Evolutionary conservation across 1,140 invertebrate genomes (phyloP), one percentile per base, ranked within the genome.

Genomic region (Saccostrea echinata): DNA sequence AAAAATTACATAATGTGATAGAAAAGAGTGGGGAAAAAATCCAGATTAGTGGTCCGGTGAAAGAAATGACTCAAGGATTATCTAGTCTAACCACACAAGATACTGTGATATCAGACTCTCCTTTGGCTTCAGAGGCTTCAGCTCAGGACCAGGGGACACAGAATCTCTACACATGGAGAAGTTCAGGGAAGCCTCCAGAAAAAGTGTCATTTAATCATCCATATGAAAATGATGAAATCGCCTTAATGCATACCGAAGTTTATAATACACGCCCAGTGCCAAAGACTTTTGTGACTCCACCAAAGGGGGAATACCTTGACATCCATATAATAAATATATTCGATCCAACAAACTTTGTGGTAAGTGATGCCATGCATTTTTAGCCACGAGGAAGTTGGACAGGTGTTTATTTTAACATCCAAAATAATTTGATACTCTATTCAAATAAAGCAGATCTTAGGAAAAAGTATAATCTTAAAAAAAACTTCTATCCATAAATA

Each of bases 331-430:
- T 83, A 33, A 86, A 64, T 24, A 76, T 91, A 16, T 86, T 86
- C 84, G 90, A 91, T 64, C 91, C 91, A 1, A 86, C 87, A n/a
- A 91, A 91, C 82, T 91, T 91, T 90, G 88, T 90, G 82, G 91
- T 91, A 85, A 89, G 91, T 90, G 12, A 27, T 6, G 21, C 3
- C 0, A 24, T 43, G 0, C 9, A 43, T 1, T 43, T 43, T 43
- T 43, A 43, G 35, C 35, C 35, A 43, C 1, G 1, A 43, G 6
- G 35, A 43, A 43, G 43, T 43, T 4, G 43, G 0, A 2, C 4
- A 4, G 6, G 6, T 43, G 43, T 43, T 3, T n/a, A n/a, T n/a
- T n/a, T n/a, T n/a, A n/a, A n/a, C n/a, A n/a, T n/a, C n/a, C n/a
- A n/a, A n/a, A n/a, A n/a, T n/a, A n/a, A n/a, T n/a, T n/a, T n/a